Evolutionary conservation across 1,140 invertebrate species (phyloP).

Genomic region (Drosophila lacteicornis): DNA sequence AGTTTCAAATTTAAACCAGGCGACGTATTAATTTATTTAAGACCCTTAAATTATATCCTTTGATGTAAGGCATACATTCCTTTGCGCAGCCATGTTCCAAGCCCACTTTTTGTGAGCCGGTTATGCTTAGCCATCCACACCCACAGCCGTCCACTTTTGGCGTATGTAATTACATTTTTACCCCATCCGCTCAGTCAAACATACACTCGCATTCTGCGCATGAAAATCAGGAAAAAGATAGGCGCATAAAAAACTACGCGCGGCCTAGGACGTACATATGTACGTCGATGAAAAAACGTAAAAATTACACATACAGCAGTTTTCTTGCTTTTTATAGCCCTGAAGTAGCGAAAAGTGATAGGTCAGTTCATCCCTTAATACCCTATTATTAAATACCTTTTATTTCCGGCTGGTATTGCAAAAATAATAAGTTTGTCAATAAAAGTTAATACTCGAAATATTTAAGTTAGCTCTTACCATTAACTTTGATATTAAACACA

Average conservation of each 20-base stretch:
- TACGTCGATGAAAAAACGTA: constrained; percentile 51
- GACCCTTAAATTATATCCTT: constrained; percentile 82
- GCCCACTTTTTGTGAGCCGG: constrained; percentile 41
- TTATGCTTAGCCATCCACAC: constrained; percentile 53
- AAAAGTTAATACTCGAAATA: too few species aligned
- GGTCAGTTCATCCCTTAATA: not conserved
- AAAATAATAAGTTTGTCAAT: not conserved
- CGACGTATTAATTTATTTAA: constrained; percentile 81
- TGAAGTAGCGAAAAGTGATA: constrained; percentile 3
- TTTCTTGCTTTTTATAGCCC: constrained; percentile 59
- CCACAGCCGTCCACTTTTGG: constrained; percentile 64
- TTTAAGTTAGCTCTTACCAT: too few species aligned
- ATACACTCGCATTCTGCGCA: constrained; percentile 33
- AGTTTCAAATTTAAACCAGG: constrained; percentile 76
- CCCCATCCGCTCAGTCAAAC: constrained; percentile 34
- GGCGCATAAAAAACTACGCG: constrained; percentile 42
- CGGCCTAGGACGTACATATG: constrained; percentile 39
- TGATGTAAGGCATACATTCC: constrained; percentile 78
- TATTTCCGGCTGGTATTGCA: too few species aligned
- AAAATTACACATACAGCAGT: constrained; percentile 80
- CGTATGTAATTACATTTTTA: constrained; percentile 82
- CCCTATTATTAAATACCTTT: not conserved
- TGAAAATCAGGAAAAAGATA: constrained; percentile 51
- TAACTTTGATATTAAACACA: too few species aligned
- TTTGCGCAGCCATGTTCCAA: constrained; percentile 36